These are phyloP conservation scores for Brachyistius frenatus DNA, from an alignment of 2,113 vertebrate genomes.

Conservation along the genomic window DNA sequence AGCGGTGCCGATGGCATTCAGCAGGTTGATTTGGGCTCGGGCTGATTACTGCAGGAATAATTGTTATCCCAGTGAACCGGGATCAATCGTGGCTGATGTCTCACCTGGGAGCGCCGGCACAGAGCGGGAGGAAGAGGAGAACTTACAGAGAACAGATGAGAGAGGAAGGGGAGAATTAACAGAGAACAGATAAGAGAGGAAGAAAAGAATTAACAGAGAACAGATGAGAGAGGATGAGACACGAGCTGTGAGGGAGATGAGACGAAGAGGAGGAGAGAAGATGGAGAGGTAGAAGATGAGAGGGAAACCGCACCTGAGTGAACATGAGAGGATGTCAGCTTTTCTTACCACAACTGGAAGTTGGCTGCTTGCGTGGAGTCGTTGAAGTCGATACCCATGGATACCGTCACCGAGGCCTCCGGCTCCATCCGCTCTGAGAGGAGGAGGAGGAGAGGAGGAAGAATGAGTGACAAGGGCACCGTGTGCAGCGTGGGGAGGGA, in stretches of 20 bases:
- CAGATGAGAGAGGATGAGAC: constrained; percentile 8
- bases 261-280: neutral
- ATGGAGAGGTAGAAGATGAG: constrained; percentile 14
- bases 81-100: constrained; percentile 95
- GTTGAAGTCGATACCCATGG: constrained; percentile 96
- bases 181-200: constrained; percentile 2
- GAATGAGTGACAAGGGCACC: constrained; percentile 76
- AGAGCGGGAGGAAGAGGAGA: constrained; percentile 64
- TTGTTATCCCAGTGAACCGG: constrained; percentile 94
- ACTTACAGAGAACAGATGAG: constrained; percentile 64
- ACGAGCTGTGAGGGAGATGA: neutral
- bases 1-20: constrained; percentile 90
- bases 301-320: neutral
- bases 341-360: constrained; percentile 96
- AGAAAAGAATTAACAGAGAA: neutral
- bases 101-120: constrained; percentile 87
- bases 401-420: constrained; percentile 88
- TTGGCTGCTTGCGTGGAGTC: constrained; percentile 95
- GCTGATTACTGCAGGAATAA: constrained; percentile 98
- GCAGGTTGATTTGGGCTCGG: constrained; percentile 92
- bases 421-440: constrained; percentile 90
- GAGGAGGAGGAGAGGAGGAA: constrained; percentile 36
- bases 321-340: constrained; percentile 33
- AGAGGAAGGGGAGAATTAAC: constrained; percentile 66
- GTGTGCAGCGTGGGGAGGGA: constrained; percentile 52